phyloP scores from a whole-genome alignment of 2,797 vertebrate species.

The Thripadectes ignobilis region DNA sequence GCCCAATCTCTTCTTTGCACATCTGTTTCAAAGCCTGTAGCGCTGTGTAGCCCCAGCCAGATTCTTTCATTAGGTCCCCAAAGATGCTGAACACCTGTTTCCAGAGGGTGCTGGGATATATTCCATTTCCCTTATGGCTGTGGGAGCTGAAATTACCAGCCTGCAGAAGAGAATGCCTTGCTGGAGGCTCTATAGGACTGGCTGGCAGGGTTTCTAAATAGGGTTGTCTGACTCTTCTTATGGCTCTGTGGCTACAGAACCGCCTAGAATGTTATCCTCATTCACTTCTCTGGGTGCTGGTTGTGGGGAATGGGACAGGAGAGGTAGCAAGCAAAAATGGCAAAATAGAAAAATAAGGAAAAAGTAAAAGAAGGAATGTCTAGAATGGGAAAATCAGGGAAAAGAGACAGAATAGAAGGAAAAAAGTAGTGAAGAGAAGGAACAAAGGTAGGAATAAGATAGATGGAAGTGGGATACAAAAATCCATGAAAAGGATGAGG shows the following conservation, averaged over 20 bases:
- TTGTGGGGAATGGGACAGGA: not conserved
- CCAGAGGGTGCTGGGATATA: not conserved
- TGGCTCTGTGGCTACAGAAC: not conserved
- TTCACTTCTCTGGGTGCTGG: not conserved
- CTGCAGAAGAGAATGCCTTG: not conserved
- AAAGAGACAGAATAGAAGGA: not conserved
- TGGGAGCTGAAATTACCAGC: not conserved
- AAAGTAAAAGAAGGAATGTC: not conserved
- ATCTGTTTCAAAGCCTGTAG: not conserved
- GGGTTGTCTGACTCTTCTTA: not conserved
- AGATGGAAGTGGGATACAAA: not conserved
- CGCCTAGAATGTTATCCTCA: not conserved
- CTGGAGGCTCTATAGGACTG: not conserved
- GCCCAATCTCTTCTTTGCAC: not conserved
- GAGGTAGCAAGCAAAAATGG: not conserved
- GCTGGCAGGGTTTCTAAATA: not conserved
- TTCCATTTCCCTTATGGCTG: not conserved
- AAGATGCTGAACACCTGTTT: not conserved
- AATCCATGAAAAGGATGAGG: not conserved
- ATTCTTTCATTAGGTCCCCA: not conserved
- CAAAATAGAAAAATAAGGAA: not conserved
- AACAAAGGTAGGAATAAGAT: not conserved
- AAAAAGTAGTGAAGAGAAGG: not conserved
- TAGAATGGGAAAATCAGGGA: not conserved
- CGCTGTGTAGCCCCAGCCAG: not conserved